Conservation (phyloP, 1,140 invertebrate species). For the Mactra quadrangularis region DNA sequence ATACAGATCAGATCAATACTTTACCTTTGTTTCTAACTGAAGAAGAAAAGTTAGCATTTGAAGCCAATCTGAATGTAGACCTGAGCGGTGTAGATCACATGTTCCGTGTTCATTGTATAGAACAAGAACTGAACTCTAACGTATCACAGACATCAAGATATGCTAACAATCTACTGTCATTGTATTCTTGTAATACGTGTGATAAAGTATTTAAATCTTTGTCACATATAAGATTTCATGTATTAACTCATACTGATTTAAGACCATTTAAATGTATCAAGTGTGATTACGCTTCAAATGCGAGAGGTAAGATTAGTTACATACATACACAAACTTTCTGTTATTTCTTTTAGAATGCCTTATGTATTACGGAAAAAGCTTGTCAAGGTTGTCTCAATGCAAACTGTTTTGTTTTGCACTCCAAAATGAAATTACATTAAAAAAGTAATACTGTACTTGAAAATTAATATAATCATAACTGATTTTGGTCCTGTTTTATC, state of each 20-base stretch:
- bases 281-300: constrained; percentile 81
- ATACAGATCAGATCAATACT: constrained; percentile 69
- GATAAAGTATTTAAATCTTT: constrained; percentile 83
- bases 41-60: constrained; percentile 78
- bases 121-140: constrained; percentile 80
- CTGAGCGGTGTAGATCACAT: constrained; percentile 78
- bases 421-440: too few relatives aligned
- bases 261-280: constrained; percentile 83
- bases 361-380: too few relatives aligned
- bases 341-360: too few relatives aligned
- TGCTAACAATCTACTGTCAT: constrained; percentile 69
- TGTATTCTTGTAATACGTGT: constrained; percentile 82
- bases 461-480: too few relatives aligned
- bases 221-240: constrained; percentile 83
- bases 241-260: constrained; percentile 82
- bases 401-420: too few relatives aligned
- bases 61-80: constrained; percentile 79
- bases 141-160: constrained; percentile 61
- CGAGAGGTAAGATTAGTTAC: constrained; percentile 76
- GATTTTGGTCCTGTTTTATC: too few relatives aligned
- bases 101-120: constrained; percentile 79
- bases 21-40: constrained; percentile 78
- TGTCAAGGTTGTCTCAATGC: too few relatives aligned
- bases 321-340: too few relatives aligned
- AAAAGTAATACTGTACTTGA: too few relatives aligned